Conservation (phyloP, 2,797 vertebrate genomes). For the Coluber constrictor region DNA sequence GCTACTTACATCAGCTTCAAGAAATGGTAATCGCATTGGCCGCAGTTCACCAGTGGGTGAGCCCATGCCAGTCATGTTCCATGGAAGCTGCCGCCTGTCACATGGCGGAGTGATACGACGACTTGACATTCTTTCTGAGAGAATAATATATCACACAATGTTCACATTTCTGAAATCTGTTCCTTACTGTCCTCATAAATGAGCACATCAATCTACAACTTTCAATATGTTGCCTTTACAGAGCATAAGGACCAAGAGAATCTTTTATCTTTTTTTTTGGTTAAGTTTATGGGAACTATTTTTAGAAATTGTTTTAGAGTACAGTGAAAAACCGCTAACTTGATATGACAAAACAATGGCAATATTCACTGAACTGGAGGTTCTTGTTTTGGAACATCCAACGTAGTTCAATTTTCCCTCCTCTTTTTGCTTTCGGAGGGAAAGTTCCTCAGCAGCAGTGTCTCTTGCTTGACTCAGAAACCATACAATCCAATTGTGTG, state of each 20-base stretch:
- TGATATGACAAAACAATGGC: background rate
- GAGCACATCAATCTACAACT: background rate
- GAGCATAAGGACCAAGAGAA: background rate
- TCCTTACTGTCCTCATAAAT: background rate
- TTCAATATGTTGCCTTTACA: background rate
- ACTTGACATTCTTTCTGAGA: constrained; percentile 63
- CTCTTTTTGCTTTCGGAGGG: background rate
- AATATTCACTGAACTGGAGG: background rate
- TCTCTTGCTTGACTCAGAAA: background rate
- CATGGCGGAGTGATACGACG: constrained; percentile 54
- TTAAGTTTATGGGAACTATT: background rate
- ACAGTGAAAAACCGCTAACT: background rate
- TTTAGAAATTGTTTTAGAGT: background rate
- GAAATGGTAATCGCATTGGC: constrained; percentile 59
- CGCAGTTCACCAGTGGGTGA: constrained; percentile 54
- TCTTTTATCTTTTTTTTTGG: background rate
- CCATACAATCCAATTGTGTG: background rate
- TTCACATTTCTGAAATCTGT: background rate
- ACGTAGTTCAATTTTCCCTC: rapidly evolving
- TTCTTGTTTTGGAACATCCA: background rate
- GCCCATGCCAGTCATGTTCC: constrained; percentile 58
- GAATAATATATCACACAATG: constrained; percentile 38
- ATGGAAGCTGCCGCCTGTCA: constrained; percentile 59
- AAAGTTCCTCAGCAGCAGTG: background rate
- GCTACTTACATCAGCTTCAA: constrained; percentile 65